Base-by-base conservation (phyloP, 2,888 invertebrate species). In the Blera fallax region DNA sequence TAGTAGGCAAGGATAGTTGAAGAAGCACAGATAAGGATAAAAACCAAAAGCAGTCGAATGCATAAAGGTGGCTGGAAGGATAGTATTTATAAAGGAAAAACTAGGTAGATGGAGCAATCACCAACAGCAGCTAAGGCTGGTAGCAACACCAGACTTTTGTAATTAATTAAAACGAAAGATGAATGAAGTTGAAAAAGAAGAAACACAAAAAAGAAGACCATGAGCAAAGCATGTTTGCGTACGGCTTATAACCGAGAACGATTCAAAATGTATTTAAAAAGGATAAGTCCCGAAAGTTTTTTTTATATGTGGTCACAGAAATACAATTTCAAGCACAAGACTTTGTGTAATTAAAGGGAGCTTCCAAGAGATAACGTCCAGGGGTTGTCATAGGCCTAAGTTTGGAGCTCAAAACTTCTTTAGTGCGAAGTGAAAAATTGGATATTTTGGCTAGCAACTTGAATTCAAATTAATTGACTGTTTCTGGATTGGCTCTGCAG, bases 151-250 rank as follows among this genome's bases (percentile, higher is more conserved):
- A 76, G 58, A 84, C 74, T 76, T 84, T 79, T 70, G 84, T 84
- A 84, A 84, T 84, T 84, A 79, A 84, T 84, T 84, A 84, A 84
- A 74, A 70, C 69, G 74, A 70, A 65, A 74, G 69, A 84, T 84
- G 84, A 84, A 83, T 72, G 78, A 69, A 73, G 45, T 50, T 40
- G 40, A 56, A 43, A 11, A 58, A 43, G 32, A 32, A 11, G 32
- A 48, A 32, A n/a, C n/a, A 16, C 7, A 21, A n/a, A 29, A 52
- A n/a, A 29, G 24, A 34, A 60, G 34, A 62, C 37, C 18, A 29
- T 16, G 18, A 76, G 54, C 21, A 14, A 18, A 70, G 54, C 21
- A 16, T 72, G 65, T 77, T 82, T 60, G 72, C 54, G 62, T 60
- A 60, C 52, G 67, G 65, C 72, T 82, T 67, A 77, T 65, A 52